Percentiles rank a stretch among this genome's conserved stretches.
phyloP scores from a whole-genome alignment of 2,113 vertebrate genomes.

The Centropus unirufus region DNA sequence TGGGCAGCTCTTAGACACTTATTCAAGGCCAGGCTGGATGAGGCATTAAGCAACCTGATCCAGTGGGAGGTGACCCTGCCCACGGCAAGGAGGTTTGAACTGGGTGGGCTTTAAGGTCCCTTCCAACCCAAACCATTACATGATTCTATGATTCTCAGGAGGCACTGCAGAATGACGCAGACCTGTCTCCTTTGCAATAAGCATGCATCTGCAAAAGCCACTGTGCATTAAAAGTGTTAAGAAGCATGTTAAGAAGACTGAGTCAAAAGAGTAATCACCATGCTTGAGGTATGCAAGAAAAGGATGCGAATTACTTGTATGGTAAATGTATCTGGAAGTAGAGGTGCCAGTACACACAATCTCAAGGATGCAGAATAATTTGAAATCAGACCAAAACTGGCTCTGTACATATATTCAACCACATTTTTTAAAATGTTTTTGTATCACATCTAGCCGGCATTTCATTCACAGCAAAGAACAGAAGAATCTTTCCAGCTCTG shows the following conservation, averaged over 20 bases:
- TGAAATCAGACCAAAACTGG: not conserved
- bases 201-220: not conserved
- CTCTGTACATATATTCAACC: not conserved
- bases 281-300: not conserved
- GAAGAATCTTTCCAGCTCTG: not conserved
- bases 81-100: too few species aligned
- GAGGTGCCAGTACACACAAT: not conserved
- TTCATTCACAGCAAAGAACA: not conserved
- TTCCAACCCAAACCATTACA: too few species aligned
- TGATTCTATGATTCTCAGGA: too few species aligned
- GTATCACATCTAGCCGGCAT: not conserved
- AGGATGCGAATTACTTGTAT: rapidly evolving
- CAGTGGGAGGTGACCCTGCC: too few species aligned
- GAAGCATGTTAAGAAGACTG: not conserved
- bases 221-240: not conserved
- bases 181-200: not conserved
- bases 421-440: not conserved
- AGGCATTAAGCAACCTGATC: too few species aligned
- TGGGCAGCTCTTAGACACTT: not conserved
- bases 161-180: not conserved
- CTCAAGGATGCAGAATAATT: not conserved
- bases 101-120: too few species aligned
- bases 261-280: not conserved
- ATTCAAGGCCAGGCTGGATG: too few species aligned
- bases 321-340: not conserved